These are phyloP conservation scores for Poecilia latipinna DNA, from an alignment of 2,113 vertebrate species.

Conservation along the genomic window DNA sequence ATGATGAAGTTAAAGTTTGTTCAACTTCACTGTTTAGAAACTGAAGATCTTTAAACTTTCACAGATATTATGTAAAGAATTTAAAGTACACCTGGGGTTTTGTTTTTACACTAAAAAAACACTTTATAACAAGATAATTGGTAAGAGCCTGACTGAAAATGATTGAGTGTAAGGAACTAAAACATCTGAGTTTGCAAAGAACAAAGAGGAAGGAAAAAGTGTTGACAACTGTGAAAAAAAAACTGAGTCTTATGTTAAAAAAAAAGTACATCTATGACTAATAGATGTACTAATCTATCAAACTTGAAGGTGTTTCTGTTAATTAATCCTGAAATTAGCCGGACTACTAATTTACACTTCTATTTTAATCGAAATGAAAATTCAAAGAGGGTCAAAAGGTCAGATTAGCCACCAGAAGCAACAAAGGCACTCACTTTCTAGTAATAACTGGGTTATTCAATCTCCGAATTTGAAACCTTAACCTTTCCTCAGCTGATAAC, in stretches of 20 bases:
- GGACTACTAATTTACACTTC: not conserved
- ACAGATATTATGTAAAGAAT: not conserved
- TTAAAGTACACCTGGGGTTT: not conserved
- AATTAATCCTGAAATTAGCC: too few relatives aligned
- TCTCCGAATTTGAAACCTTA: too few relatives aligned
- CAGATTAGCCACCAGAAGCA: not conserved
- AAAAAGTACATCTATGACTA: not conserved
- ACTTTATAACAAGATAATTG: not conserved
- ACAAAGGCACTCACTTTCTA: too few relatives aligned
- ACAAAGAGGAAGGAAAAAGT: not conserved
- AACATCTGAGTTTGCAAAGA: not conserved
- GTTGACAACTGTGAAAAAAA: not conserved
- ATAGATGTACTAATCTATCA: too few relatives aligned
- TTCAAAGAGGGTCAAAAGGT: not conserved
- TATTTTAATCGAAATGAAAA: not conserved
- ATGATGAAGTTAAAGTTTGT: not conserved
- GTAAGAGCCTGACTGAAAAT: not conserved
- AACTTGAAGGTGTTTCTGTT: too few relatives aligned
- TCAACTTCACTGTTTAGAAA: not conserved
- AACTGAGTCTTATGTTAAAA: not conserved
- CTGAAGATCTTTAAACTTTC: not conserved
- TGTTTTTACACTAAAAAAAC: not conserved
- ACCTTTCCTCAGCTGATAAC: too few relatives aligned
- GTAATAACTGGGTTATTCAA: too few relatives aligned
- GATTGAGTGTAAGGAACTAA: not conserved